These are phyloP conservation scores for Ericerus pela DNA, from an alignment of 1,140 invertebrate genomes.

Conservation along the genomic window DNA sequence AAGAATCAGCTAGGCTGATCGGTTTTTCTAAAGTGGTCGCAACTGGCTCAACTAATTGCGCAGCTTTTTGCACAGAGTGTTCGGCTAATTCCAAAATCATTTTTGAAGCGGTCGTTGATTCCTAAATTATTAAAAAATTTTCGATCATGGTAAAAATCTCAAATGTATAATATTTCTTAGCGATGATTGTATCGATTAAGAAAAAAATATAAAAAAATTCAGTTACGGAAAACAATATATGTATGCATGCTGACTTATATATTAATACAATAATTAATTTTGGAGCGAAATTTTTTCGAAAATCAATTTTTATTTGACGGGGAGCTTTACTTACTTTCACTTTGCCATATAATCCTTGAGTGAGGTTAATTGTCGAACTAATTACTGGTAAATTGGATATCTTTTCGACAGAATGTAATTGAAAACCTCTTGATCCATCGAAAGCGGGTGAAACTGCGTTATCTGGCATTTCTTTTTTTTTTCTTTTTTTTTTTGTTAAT, in stretches of 20 bases:
- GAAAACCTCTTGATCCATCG: not conserved
- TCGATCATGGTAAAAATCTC: no score
- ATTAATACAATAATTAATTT: no score
- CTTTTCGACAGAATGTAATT: not conserved
- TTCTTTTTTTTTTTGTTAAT: no score
- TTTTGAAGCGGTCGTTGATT: no score
- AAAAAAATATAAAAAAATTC: no score
- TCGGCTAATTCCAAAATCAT: not conserved
- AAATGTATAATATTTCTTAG: no score
- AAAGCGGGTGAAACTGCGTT: no score
- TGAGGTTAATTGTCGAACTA: not conserved
- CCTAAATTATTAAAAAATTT: no score
- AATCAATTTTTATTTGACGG: not conserved
- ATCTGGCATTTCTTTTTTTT: no score
- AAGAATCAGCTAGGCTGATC: not conserved
- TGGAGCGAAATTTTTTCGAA: not conserved
- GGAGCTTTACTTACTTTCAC: not conserved
- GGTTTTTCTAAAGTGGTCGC: not conserved
- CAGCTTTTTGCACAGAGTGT: not conserved
- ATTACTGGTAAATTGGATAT: not conserved
- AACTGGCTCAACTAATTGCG: not conserved
- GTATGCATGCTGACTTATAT: no score
- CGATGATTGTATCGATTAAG: no score
- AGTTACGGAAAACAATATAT: no score
- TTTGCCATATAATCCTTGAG: not conserved